Conservation (phyloP, 2,113 vertebrate species). For the Lepus timidus region DNA sequence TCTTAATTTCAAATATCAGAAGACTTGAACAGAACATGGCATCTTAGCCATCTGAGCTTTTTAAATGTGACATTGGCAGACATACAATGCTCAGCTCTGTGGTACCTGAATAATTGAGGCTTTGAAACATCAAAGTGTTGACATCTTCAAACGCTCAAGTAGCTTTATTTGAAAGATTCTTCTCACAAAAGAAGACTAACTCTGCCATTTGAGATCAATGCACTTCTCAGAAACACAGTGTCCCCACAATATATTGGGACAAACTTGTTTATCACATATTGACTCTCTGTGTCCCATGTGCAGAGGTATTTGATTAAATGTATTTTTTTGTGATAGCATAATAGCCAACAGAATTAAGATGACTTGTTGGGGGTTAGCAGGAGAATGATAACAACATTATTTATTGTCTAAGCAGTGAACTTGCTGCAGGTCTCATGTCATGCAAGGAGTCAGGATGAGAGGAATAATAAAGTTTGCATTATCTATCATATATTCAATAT, state of each 20-base stretch:
- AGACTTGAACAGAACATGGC: constrained; percentile 87
- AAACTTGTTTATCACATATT: constrained; percentile 84
- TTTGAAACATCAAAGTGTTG: constrained; percentile 90
- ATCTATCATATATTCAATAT: background rate
- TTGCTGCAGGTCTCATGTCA: background rate
- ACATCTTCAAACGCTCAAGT: constrained; percentile 88
- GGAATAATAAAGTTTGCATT: background rate
- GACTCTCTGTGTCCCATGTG: constrained; percentile 77
- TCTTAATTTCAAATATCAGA: constrained; percentile 87
- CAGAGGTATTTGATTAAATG: constrained; percentile 82
- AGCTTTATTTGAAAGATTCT: constrained; percentile 88
- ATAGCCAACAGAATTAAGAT: constrained; percentile 70
- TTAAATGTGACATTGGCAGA: constrained; percentile 86
- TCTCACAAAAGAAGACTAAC: constrained; percentile 84
- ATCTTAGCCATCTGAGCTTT: constrained; percentile 85
- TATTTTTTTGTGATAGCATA: constrained; percentile 70
- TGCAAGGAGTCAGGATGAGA: constrained; percentile 8
- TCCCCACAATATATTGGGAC: constrained; percentile 81
- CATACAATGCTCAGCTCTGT: constrained; percentile 84
- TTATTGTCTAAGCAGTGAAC: constrained; percentile 1
- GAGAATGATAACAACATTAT: background rate
- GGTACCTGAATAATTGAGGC: constrained; percentile 89
- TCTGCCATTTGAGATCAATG: constrained; percentile 88
- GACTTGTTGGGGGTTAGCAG: background rate
- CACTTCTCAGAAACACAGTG: constrained; percentile 76